These are phyloP conservation scores for Neodiprion fabricii DNA, from an alignment of 1,140 invertebrate genomes.

Conservation along the genomic window DNA sequence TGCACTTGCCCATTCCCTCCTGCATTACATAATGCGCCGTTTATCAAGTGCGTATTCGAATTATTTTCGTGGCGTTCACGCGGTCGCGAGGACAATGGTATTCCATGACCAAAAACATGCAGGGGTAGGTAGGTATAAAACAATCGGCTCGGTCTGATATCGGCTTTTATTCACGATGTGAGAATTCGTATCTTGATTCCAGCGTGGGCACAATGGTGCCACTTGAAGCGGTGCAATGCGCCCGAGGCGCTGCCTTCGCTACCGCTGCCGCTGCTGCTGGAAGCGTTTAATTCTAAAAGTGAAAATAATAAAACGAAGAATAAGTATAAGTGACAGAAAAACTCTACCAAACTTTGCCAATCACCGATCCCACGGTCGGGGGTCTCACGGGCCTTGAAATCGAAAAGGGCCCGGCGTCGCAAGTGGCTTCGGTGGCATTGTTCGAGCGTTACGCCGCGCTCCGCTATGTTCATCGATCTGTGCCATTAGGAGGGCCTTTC, in stretches of 20 bases:
- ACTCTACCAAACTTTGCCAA: too few relatives aligned
- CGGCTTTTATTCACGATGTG: not conserved
- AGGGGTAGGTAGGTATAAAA: too few relatives aligned
- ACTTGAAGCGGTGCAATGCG: not conserved
- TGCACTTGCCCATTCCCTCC: too few relatives aligned
- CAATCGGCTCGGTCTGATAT: too few relatives aligned
- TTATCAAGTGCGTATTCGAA: too few relatives aligned
- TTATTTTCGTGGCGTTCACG: too few relatives aligned
- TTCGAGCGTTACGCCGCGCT: not conserved
- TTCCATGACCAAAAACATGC: too few relatives aligned
- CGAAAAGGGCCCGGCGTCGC: not conserved
- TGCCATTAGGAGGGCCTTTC: not conserved
- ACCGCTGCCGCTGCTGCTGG: too few relatives aligned
- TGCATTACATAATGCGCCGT: too few relatives aligned
- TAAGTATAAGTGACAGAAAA: not conserved
- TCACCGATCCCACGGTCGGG: not conserved
- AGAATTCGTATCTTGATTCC: not conserved
- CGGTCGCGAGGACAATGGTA: too few relatives aligned
- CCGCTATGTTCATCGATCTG: not conserved
- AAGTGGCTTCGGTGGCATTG: too few relatives aligned
- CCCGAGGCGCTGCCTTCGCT: too few relatives aligned
- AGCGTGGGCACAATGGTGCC: not conserved
- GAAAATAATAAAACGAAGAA: not conserved
- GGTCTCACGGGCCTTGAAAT: slow-evolving; percentile 1
- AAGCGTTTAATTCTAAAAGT: not conserved